Evolutionary conservation across 2,797 vertebrate species (phyloP), one percentile per base, ranked within the genome.

Genomic region (Semotilus atromaculatus): DNA sequence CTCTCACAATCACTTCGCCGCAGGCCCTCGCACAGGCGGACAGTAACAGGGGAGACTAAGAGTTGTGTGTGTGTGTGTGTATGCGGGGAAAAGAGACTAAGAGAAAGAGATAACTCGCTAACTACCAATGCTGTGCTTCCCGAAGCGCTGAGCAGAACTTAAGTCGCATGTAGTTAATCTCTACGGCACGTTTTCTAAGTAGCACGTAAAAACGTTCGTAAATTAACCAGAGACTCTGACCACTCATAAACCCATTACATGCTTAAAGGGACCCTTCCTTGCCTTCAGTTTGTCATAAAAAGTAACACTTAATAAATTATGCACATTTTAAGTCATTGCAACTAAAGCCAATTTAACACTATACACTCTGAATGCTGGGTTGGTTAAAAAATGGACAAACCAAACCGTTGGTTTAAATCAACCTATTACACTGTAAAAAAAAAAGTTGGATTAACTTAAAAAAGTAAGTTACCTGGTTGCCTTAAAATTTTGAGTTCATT

Each of bases 1-100:
- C 93, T 94, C 96, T 95, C 96, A 97, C 97, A 98, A 97, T 98
- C 97, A 95, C 95, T 94, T 95, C 92, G 93, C 96, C 96, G 96
- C 96, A 97, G 95, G 93, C 96, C 93, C 93, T 91, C 60, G 91
- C 93, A 93, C 94, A 91, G 95, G 94, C 96, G 90, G 92, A 85
- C 10, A 53, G 45, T 55, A 75, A 83, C 85, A 38, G 76, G 38
- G n/a, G 48, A 73, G 53, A 76, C 18, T 19, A n/a, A 73, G 58
- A 23, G 64, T 16, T 48, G 45, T 16, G 45, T 51, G 45, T 16
- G 14, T 45, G 40, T 11, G 11, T 53, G 73, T 23, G 60, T n/a
- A 77, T 29, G 68, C 48, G 48, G 36, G 80, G 0, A 8, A 55
- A 38, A 18, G 79, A 67, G 79, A 74, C 76, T 23, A 80, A 75